Base-by-base conservation (phyloP, 1,140 invertebrate genomes). In the Drosophila bipectinata region DNA sequence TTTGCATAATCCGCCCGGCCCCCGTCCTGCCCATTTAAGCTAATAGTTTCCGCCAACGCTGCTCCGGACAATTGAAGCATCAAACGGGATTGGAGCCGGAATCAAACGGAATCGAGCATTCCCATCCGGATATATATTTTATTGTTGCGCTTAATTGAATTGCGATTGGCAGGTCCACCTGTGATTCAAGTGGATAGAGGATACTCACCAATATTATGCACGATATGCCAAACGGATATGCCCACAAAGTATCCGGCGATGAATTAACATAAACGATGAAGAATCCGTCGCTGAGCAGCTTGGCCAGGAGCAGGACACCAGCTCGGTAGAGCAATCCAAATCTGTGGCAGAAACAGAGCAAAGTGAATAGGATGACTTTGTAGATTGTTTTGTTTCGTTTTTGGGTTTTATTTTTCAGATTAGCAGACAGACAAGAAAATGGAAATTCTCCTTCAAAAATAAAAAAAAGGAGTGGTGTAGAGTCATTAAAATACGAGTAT, bases 261-360 rank as follows among this genome's bases (percentile, higher is more conserved):
- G 93, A 92, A 92, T 94, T 95, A 76, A 94, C 93, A 83, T 94
- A 94, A 74, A 94, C 92, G 58, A 95, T 93, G 67, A 94, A 94
- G 58, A 93, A 92, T 37, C 93, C 91, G 71, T 94, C 93, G 91
- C 93, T 93, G 47, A 92, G 90, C 26, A 94, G 91, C 57, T 94
- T 94, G 54, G 93, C 91, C 63, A 93, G 90, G 74, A 95, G 93
- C 61, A 95, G 92, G 45, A 93, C 90, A 37, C 93, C 94, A n/a
- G 93, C 93, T 14, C 94, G 92, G 82, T 94, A 93, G 56, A 95
- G 91, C 84, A 94, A 92, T 55, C 93, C 93, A 69, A 94, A 90
- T 82, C 94, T 95, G 77, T 18, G 68, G 45, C 8, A 7, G 30
- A 61, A 53, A 47, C 61, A 62, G 30, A 72, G 41, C 41, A 47